Evolutionary conservation across 2,797 vertebrate genomes (phyloP).

Genomic region (Aquila chrysaetos): DNA sequence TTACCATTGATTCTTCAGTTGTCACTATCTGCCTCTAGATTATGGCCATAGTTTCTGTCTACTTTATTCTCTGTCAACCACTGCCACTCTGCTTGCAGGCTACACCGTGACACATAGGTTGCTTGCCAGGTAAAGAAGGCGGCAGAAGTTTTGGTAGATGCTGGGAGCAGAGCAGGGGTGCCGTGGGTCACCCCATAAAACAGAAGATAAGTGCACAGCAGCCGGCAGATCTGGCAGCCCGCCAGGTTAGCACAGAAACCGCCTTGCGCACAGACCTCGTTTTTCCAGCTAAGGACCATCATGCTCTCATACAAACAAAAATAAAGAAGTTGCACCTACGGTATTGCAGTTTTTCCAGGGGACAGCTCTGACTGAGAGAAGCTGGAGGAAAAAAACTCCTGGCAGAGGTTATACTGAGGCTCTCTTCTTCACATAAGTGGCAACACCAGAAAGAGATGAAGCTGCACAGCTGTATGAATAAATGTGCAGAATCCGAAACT

Average conservation of each 20-base stretch:
- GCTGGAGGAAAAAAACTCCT: neutral
- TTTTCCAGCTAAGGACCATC: neutral
- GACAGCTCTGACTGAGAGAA: neutral
- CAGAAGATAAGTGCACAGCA: neutral
- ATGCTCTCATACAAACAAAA: neutral
- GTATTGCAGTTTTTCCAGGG: neutral
- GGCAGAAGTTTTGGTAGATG: neutral
- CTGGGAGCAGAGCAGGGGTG: neutral
- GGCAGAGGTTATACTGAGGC: neutral
- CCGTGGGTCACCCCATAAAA: neutral
- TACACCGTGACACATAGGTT: neutral
- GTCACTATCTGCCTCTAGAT: neutral
- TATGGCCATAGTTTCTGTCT: neutral
- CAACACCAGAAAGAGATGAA: neutral
- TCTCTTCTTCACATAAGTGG: neutral
- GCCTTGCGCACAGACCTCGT: rapidly evolving
- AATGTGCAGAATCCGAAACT: neutral
- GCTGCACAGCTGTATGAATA: neutral
- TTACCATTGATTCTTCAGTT: neutral
- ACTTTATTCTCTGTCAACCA: constrained; percentile 31
- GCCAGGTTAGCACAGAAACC: neutral
- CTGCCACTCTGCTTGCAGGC: neutral
- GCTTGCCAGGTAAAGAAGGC: neutral
- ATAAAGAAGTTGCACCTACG: neutral
- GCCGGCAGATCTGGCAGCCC: neutral